Evolutionary conservation across 2,888 invertebrate species (phyloP).

Genomic region (Tinea trinotella): DNA sequence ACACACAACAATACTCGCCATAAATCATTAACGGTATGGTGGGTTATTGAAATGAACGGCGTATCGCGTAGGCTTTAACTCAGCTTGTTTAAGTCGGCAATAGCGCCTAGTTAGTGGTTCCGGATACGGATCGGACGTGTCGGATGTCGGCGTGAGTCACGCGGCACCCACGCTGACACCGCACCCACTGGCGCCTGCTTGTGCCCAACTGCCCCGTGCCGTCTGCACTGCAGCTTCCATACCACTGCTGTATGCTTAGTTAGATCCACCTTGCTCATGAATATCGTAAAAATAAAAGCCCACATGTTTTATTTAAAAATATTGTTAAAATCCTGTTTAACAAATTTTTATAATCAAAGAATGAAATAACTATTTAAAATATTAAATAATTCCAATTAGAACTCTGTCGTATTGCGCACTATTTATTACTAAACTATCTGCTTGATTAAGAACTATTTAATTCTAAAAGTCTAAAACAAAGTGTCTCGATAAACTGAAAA

Average conservation of each 20-base stretch:
- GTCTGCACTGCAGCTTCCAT: constrained; percentile 22
- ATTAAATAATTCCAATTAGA: too few relatives aligned
- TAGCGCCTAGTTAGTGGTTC: constrained; percentile 66
- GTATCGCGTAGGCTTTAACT: constrained; percentile 43
- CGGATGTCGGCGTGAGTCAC: constrained; percentile 73
- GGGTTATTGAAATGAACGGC: constrained; percentile 44
- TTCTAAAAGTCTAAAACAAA: not conserved
- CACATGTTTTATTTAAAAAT: too few relatives aligned
- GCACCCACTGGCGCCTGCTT: constrained; percentile 36
- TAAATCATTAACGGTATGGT: constrained; percentile 23
- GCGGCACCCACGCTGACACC: constrained; percentile 49
- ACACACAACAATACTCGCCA: not conserved
- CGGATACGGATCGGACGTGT: constrained; percentile 72
- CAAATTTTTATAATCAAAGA: too few relatives aligned
- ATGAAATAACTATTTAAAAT: too few relatives aligned
- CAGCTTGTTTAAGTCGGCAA: constrained; percentile 39
- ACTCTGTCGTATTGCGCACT: too few relatives aligned
- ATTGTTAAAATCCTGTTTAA: too few relatives aligned
- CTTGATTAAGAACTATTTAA: too few relatives aligned
- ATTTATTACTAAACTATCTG: too few relatives aligned
- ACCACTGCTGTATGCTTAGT: too few relatives aligned
- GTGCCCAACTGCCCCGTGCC: constrained; percentile 26
- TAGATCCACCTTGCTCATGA: too few relatives aligned
- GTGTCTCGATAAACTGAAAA: not conserved
- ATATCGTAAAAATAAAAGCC: too few relatives aligned